A percentile compares a stretch with the other conserved stretches of the same genome.
These are phyloP conservation scores for Podarcis raffonei DNA, from an alignment of 2,113 vertebrate species.

Conservation along the genomic window DNA sequence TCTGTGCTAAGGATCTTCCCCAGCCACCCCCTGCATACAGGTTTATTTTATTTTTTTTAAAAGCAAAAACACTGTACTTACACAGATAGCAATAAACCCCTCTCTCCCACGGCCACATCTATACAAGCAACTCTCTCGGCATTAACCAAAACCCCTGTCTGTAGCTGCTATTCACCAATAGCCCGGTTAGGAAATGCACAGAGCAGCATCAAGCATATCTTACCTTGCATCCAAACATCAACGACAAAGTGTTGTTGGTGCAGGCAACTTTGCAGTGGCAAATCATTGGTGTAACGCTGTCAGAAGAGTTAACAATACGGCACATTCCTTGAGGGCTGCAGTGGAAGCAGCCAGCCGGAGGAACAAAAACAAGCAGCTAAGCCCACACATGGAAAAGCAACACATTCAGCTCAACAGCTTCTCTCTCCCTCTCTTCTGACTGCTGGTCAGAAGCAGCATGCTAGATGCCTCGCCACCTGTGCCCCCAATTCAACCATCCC, in stretches of 20 bases:
- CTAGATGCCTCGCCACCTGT: conserved; percentile 69
- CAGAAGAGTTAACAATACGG: conserved; percentile 86
- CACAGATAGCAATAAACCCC: background rate
- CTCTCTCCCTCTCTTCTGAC: conserved; percentile 51
- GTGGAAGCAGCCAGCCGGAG: conserved; percentile 75
- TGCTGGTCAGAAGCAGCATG: conserved; percentile 63
- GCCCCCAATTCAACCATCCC: conserved; percentile 73
- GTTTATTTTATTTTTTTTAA: too few species aligned
- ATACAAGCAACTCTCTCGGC: background rate
- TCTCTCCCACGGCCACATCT: background rate
- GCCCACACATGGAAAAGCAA: conserved; percentile 71
- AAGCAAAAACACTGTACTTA: background rate
- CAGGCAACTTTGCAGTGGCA: conserved; percentile 98
- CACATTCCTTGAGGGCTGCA: conserved; percentile 86
- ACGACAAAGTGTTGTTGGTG: conserved; percentile 92
- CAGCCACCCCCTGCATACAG: too few species aligned
- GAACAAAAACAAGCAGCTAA: conserved; percentile 68
- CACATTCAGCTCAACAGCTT: conserved; percentile 72
- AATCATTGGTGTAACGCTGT: conserved; percentile 89
- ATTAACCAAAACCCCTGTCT: background rate
- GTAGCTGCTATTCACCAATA: conserved; percentile 43
- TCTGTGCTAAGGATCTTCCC: background rate
- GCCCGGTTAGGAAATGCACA: conserved; percentile 58
- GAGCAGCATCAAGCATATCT: conserved; percentile 70
- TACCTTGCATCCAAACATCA: conserved; percentile 99